Evolutionary conservation across 2,797 vertebrate species (phyloP).

Genomic region (Merluccius polli): DNA sequence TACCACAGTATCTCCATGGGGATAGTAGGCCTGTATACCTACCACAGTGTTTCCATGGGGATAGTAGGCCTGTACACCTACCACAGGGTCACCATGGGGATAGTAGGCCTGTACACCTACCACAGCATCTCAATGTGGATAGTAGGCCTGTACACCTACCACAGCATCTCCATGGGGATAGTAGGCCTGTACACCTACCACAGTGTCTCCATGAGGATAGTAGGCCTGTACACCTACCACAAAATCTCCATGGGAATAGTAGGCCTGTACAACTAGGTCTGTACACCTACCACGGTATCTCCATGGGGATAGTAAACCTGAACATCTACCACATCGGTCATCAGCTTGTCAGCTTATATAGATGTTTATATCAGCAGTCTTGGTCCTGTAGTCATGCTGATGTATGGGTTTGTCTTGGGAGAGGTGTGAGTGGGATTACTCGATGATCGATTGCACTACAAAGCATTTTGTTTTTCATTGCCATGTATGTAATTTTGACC

Average conservation of each 20-base stretch:
- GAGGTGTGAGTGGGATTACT: too few species aligned
- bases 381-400: too few species aligned
- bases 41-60: neutral
- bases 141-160: conserved; percentile 56
- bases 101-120: conserved; percentile 56
- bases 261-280: neutral
- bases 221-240: conserved; percentile 56
- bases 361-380: too few species aligned
- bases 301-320: neutral
- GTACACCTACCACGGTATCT: neutral
- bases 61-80: conserved; percentile 56
- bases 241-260: neutral
- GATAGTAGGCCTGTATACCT: conserved; percentile 64
- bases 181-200: conserved; percentile 56
- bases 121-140: neutral
- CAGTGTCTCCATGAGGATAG: neutral
- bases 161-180: neutral
- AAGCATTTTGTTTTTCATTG: too few species aligned
- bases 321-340: too few species aligned
- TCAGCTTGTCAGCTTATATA: too few species aligned
- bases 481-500: too few species aligned
- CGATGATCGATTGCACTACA: too few species aligned
- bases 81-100: neutral
- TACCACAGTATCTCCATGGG: conserved; percentile 16
- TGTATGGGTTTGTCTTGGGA: too few species aligned